Conservation (phyloP, 2,888 invertebrate genomes). For the Mythimna ferrago region DNA sequence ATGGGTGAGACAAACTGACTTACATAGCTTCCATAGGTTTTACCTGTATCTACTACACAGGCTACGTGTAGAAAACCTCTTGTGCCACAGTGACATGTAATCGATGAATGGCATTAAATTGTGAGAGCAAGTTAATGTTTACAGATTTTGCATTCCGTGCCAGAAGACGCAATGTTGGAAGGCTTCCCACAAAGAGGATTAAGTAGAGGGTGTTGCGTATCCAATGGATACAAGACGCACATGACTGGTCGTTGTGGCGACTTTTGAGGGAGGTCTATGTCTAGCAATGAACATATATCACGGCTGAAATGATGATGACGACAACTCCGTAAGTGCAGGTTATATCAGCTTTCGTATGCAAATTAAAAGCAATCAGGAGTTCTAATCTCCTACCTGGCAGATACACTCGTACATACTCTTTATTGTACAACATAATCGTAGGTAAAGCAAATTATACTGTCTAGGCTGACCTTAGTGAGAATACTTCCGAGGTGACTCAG, state of each 20-base stretch:
- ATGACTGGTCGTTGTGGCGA: too few relatives aligned
- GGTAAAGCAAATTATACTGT: neutral
- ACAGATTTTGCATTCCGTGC: neutral
- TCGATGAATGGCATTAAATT: neutral
- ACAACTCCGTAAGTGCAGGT: too few relatives aligned
- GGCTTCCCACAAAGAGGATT: too few relatives aligned
- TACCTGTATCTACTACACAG: neutral
- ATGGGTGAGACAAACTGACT: slow-evolving; percentile 79
- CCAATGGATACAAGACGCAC: too few relatives aligned
- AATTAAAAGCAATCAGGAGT: neutral
- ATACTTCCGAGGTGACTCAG: slow-evolving; percentile 22
- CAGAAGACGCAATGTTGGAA: too few relatives aligned
- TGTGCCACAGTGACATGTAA: neutral
- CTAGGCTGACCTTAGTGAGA: neutral
- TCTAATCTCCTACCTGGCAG: neutral
- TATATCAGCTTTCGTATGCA: neutral
- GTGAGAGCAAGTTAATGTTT: neutral
- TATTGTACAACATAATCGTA: too few relatives aligned
- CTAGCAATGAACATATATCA: too few relatives aligned
- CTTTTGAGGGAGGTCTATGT: too few relatives aligned
- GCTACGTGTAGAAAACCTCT: neutral
- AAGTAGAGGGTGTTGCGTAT: too few relatives aligned
- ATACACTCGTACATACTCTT: too few relatives aligned
- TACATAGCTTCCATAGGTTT: neutral
- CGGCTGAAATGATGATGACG: too few relatives aligned